phyloP scores from a whole-genome alignment of 1,140 invertebrate species.

The Zaprionus camerounensis region DNA sequence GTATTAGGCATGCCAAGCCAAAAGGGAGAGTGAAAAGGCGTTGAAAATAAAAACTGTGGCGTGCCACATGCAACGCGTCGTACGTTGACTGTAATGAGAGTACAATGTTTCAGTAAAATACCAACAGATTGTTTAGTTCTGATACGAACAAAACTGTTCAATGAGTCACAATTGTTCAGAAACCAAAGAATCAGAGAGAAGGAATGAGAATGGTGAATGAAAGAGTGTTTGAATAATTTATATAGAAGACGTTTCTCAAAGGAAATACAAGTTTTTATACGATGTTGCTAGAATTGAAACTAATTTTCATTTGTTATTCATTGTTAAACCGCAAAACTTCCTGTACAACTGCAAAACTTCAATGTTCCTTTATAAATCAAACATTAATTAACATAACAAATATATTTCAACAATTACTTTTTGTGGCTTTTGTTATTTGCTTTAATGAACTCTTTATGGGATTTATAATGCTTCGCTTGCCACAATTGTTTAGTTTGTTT shows the following conservation, averaged over 20 bases:
- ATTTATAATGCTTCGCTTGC: constrained; percentile 15
- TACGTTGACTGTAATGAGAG: constrained; percentile 44
- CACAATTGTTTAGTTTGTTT: constrained; percentile 24
- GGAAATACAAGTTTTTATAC: too few relatives aligned
- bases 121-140: constrained; percentile 6
- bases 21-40: constrained; percentile 24
- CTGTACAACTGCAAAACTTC: background rate
- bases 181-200: background rate
- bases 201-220: background rate
- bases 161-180: background rate
- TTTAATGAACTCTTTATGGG: too few relatives aligned
- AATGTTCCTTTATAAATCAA: background rate
- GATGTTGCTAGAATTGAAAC: background rate
- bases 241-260: background rate
- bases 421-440: background rate
- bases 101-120: constrained; percentile 10
- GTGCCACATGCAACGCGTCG: constrained; percentile 62
- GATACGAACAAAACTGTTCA: background rate
- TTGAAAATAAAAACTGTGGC: constrained; percentile 53
- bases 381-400: constrained; percentile 7
- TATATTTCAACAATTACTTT: background rate
- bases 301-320: background rate
- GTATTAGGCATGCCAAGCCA: background rate
- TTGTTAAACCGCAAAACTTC: background rate
- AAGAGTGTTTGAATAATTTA: background rate